These are phyloP conservation scores for Himalopsyche japonica DNA, from an alignment of 2,888 invertebrate genomes.

Conservation along the genomic window DNA sequence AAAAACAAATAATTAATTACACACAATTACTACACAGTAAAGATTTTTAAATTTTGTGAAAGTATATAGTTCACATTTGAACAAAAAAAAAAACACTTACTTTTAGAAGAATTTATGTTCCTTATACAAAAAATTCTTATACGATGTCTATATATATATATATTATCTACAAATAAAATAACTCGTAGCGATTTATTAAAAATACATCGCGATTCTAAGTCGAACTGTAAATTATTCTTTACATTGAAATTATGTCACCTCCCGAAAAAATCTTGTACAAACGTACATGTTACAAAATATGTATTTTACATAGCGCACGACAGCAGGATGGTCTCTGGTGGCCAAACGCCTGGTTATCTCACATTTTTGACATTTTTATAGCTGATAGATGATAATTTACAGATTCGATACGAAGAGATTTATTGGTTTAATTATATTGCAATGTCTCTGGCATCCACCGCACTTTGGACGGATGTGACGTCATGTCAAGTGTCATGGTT, in stretches of 20 bases:
- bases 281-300: background rate
- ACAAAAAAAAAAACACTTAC: too few species aligned
- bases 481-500: slow-evolving; percentile 24
- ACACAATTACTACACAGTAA: too few species aligned
- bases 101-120: too few species aligned
- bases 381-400: slow-evolving; percentile 44
- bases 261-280: background rate
- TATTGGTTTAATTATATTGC: slow-evolving; percentile 27
- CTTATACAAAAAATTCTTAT: too few species aligned
- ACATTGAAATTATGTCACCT: background rate
- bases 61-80: too few species aligned
- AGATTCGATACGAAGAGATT: slow-evolving; percentile 48
- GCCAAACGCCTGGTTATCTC: slow-evolving; percentile 8
- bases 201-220: background rate
- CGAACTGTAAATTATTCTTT: background rate
- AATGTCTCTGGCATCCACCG: slow-evolving; percentile 27
- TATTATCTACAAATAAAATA: too few species aligned
- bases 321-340: background rate
- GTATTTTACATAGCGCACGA: background rate
- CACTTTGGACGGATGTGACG: slow-evolving; percentile 25
- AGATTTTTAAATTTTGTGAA: too few species aligned
- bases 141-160: too few species aligned
- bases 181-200: too few species aligned
- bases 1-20: too few species aligned
- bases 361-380: slow-evolving; percentile 18